These are phyloP conservation scores for Diacarnus erythraeanus DNA, from an alignment of 37 sponge, comb jelly and placozoan species.

Conservation along the genomic window DNA sequence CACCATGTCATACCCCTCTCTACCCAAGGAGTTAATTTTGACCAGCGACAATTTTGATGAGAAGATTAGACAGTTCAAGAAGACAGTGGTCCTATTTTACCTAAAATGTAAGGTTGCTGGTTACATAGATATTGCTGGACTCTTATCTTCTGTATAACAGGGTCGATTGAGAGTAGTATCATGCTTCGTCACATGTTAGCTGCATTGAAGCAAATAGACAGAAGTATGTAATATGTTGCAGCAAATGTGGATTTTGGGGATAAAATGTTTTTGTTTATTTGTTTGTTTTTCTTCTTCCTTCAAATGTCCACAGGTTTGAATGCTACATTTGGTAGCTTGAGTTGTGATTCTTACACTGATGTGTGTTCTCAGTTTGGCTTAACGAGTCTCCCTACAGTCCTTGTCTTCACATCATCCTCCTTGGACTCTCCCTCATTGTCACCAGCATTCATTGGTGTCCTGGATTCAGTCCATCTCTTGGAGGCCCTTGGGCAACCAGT, in stretches of 20 bases:
- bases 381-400: conserved; percentile 52
- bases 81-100: conserved; percentile 40
- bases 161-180: conserved; percentile 20
- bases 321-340: conserved; percentile 34
- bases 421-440: not conserved
- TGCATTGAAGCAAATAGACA: conserved; percentile 12
- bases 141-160: not conserved
- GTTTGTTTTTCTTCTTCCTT: not conserved
- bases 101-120: conserved; percentile 24
- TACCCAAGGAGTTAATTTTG: conserved; percentile 3
- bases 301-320: not conserved
- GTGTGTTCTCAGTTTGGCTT: conserved; percentile 36
- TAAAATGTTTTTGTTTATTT: not conserved
- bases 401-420: conserved; percentile 28
- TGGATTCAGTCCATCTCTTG: conserved; percentile 40
- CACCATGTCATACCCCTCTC: not conserved
- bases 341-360: conserved; percentile 66
- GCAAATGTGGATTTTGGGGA: not conserved
- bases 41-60: conserved; percentile 20
- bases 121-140: not conserved
- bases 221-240: conserved; percentile 1
- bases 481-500: conserved; percentile 21
- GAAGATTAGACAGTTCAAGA: conserved; percentile 3
- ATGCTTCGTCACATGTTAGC: conserved; percentile 30
- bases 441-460: conserved; percentile 9